Percentiles rank a stretch among this genome's conserved stretches.
phyloP scores from a whole-genome alignment of 2,888 invertebrate genomes.

The Aethes cnicana region DNA sequence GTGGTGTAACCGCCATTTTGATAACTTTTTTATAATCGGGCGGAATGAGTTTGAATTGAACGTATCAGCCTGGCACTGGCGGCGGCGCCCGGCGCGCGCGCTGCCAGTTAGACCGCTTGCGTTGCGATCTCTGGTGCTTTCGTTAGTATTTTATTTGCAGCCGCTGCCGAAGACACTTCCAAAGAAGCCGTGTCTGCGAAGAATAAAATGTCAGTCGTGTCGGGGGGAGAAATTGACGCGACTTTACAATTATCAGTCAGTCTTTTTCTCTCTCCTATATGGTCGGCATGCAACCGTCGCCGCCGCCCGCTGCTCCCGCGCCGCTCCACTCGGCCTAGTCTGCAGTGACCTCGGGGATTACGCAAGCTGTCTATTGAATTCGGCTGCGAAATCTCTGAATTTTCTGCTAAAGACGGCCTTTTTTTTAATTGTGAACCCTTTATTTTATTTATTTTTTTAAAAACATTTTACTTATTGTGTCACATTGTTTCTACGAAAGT shows the following conservation, averaged over 20 bases:
- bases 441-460: background rate
- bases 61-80: conserved; percentile 37
- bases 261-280: conserved; percentile 92
- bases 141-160: conserved; percentile 48
- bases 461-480: background rate
- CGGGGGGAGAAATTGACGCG: conserved; percentile 87
- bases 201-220: conserved; percentile 67
- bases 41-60: conserved; percentile 33
- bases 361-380: conserved; percentile 71
- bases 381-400: conserved; percentile 78
- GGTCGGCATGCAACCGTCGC: conserved; percentile 74
- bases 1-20: conserved; percentile 63
- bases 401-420: conserved; percentile 68
- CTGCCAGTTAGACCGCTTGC: conserved; percentile 14
- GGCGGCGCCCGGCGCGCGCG: conserved; percentile 37
- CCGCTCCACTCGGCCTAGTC: conserved; percentile 49
- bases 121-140: conserved; percentile 36
- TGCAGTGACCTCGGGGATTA: conserved; percentile 79
- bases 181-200: conserved; percentile 47
- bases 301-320: conserved; percentile 28
- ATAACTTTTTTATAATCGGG: conserved; percentile 43
- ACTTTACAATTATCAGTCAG: conserved; percentile 84
- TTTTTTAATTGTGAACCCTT: no score
- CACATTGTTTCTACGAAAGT: background rate
- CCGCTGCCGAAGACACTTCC: conserved; percentile 43